Evolutionary conservation across 30 jellyfish, hydroid and myxozoan genomes (phyloP).

Genomic region (Cassiopea xamachana): DNA sequence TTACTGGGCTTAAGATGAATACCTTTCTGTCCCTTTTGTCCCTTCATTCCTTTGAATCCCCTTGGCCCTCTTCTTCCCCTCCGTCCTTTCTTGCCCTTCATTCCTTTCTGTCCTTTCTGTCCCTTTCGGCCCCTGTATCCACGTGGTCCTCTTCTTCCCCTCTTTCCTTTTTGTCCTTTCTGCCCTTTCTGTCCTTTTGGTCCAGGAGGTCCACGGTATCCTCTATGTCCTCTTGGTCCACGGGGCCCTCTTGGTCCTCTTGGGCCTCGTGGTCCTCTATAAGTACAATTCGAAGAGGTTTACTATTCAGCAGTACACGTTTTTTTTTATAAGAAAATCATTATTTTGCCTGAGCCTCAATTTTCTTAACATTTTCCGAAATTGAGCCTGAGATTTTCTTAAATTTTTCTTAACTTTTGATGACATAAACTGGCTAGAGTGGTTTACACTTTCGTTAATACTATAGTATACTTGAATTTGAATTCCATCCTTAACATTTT

Average conservation of each 20-base stretch:
- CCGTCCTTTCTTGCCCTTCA: slow-evolving; percentile 3
- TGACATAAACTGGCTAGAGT: no score
- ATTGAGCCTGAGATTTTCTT: no score
- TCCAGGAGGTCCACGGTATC: slow-evolving; percentile 30
- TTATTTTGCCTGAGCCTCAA: no score
- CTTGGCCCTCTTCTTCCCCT: slow-evolving; percentile 39
- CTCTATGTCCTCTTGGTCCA: slow-evolving; percentile 21
- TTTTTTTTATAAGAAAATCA: no score
- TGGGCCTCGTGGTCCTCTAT: slow-evolving; percentile 7
- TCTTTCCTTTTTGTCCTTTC: slow-evolving; percentile 2
- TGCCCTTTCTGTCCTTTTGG: slow-evolving; percentile 18
- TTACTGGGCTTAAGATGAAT: background rate
- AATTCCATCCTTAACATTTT: no score
- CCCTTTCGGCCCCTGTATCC: slow-evolving; percentile 9
- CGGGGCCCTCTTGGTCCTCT: background rate
- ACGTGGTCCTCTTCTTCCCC: slow-evolving; percentile 12
- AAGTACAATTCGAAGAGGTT: no score
- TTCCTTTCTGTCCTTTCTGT: slow-evolving; percentile 1
- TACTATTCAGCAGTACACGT: background rate
- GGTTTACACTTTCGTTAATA: no score
- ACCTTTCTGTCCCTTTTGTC: slow-evolving; percentile 47
- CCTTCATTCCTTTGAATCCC: slow-evolving; percentile 15
- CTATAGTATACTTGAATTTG: no score
- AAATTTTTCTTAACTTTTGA: no score
- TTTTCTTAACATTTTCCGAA: no score